phyloP scores from a whole-genome alignment of 1,140 invertebrate species.

The Limonius californicus region DNA sequence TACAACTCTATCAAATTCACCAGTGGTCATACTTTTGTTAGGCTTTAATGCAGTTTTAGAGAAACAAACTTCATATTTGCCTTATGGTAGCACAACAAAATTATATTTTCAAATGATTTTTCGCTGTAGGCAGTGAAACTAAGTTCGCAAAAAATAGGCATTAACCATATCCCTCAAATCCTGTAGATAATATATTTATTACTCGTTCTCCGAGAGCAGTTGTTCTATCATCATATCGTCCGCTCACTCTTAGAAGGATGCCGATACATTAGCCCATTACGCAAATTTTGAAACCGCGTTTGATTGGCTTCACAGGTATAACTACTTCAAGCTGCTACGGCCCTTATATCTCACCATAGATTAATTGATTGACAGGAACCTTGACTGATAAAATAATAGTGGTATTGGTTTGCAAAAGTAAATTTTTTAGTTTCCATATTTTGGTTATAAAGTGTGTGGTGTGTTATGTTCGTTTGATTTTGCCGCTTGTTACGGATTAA shows the following conservation, averaged over 20 bases:
- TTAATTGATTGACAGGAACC: too few species aligned
- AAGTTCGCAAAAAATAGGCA: slow-evolving; percentile 14
- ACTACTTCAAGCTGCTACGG: slow-evolving; percentile 36
- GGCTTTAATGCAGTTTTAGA: too few species aligned
- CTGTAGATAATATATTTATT: background rate
- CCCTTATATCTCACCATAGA: too few species aligned
- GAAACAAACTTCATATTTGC: slow-evolving; percentile 18
- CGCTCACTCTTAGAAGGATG: slow-evolving; percentile 4
- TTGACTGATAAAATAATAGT: too few species aligned
- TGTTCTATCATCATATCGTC: background rate
- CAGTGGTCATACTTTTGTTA: background rate
- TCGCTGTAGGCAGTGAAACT: background rate
- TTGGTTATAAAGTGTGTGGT: too few species aligned
- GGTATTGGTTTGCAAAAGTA: too few species aligned
- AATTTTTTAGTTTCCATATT: too few species aligned
- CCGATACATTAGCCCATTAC: slow-evolving; percentile 13
- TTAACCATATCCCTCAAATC: background rate
- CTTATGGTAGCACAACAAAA: slow-evolving; percentile 14
- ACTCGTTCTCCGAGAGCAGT: background rate
- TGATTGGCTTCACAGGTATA: too few species aligned
- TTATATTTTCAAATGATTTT: slow-evolving; percentile 10
- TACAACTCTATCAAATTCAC: too few species aligned
- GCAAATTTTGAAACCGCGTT: slow-evolving; percentile 43
- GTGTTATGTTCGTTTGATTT: too few species aligned
- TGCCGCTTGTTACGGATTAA: too few species aligned